Evolutionary conservation across 2,888 invertebrate genomes (phyloP).

Genomic region (Drosophila ochracea): DNA sequence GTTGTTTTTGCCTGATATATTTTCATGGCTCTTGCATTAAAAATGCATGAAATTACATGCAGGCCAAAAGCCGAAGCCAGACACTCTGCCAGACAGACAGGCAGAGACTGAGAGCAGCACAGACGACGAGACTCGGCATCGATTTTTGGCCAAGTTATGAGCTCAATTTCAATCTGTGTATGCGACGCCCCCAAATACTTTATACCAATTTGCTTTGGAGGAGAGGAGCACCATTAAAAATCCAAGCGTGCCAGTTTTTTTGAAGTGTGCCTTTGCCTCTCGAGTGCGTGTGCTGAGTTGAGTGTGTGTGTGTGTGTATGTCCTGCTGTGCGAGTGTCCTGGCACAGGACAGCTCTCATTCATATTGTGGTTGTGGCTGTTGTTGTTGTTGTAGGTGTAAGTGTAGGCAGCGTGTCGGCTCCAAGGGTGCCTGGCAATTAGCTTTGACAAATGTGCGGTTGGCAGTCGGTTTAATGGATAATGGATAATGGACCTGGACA

Average conservation of each 20-base stretch:
- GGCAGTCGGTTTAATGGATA: constrained; percentile 72
- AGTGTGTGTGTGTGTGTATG: constrained; percentile 17
- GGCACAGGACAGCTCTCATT: constrained; percentile 27
- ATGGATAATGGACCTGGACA: constrained; percentile 65
- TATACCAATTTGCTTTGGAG: constrained; percentile 39
- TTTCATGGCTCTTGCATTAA: constrained; percentile 62
- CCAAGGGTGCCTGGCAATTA: constrained; percentile 72
- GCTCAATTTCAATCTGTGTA: constrained; percentile 33
- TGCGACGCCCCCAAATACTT: constrained; percentile 32
- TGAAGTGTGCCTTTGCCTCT: constrained; percentile 23
- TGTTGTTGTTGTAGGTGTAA: constrained; percentile 9
- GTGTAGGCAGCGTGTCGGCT: constrained; percentile 60
- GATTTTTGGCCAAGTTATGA: constrained; percentile 52
- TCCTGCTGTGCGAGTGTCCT: constrained; percentile 49
- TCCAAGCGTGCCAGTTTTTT: constrained; percentile 51
- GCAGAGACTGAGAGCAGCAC: not conserved
- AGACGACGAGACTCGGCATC: constrained; percentile 30
- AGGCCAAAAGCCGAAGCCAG: constrained; percentile 9
- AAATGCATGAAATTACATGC: constrained; percentile 71
- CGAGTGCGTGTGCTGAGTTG: constrained; percentile 19
- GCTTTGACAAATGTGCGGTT: constrained; percentile 73
- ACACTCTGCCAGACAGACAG: constrained; percentile 2
- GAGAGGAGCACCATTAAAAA: constrained; percentile 53
- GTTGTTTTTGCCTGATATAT: constrained; percentile 46
- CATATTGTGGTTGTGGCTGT: constrained; percentile 37